Evolutionary conservation across 1,140 invertebrate species (phyloP).

Genomic region (Phocides pigmalion): DNA sequence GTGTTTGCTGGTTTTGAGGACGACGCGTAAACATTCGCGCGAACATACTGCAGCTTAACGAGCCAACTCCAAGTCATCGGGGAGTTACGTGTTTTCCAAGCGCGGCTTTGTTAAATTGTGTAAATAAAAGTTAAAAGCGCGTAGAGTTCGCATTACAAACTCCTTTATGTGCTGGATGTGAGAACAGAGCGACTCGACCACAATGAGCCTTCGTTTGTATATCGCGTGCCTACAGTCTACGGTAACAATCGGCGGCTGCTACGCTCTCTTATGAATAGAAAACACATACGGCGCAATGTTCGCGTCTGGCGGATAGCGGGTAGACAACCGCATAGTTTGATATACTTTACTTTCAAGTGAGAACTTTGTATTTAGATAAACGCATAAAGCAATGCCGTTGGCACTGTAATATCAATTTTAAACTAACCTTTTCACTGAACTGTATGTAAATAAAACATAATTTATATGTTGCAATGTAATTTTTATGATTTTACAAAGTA

Average conservation of each 20-base stretch:
- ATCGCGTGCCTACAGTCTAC: too few relatives aligned
- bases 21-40: slow-evolving; percentile 53
- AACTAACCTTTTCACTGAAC: too few relatives aligned
- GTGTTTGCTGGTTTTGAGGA: slow-evolving; percentile 67
- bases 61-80: slow-evolving; percentile 56
- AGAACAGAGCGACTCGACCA: slow-evolving; percentile 7
- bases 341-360: not conserved
- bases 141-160: slow-evolving; percentile 17
- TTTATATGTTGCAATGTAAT: too few relatives aligned
- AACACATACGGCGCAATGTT: slow-evolving; percentile 5
- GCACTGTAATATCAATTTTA: too few relatives aligned
- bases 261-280: slow-evolving; percentile 10
- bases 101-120: slow-evolving; percentile 7
- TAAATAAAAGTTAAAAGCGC: slow-evolving; percentile 24
- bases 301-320: slow-evolving; percentile 11
- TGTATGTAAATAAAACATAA: too few relatives aligned
- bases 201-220: slow-evolving; percentile 21
- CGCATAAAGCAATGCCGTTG: too few relatives aligned
- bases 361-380: not conserved
- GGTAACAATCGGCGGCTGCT: slow-evolving; percentile 4
- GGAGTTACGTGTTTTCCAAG: slow-evolving; percentile 43
- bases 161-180: slow-evolving; percentile 16
- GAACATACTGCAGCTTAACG: slow-evolving; percentile 61
- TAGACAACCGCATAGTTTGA: not conserved
- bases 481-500: too few relatives aligned